Evolutionary conservation across 92 coral and sea anemone genomes (phyloP).

Genomic region (Palythoa grandis): DNA sequence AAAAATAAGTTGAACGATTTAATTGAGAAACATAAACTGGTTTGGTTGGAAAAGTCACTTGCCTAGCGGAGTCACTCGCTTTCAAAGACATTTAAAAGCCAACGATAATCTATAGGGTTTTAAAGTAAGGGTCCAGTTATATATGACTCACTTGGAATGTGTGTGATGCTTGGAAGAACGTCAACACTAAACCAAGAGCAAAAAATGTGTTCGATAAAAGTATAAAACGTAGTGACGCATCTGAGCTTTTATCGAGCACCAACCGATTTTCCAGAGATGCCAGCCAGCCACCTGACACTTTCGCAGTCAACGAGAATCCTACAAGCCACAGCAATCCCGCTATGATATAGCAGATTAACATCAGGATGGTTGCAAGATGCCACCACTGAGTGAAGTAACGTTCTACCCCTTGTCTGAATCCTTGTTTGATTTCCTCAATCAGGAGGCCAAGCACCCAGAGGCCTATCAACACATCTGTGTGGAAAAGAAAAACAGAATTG

Average conservation of each 20-base stretch:
- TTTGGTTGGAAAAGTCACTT: too few relatives aligned
- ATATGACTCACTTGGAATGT: slow-evolving; percentile 58
- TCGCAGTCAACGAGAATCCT: slow-evolving; percentile 64
- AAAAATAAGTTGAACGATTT: too few relatives aligned
- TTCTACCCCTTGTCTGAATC: slow-evolving; percentile 62
- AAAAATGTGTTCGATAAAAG: slow-evolving; percentile 80
- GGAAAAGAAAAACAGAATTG: not conserved
- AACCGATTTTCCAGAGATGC: slow-evolving; percentile 13
- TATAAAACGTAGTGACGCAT: slow-evolving; percentile 55
- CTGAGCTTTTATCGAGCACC: slow-evolving; percentile 31
- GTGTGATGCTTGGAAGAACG: slow-evolving; percentile 77
- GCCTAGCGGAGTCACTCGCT: too few relatives aligned
- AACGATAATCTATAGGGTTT: too few relatives aligned
- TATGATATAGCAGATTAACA: slow-evolving; percentile 58
- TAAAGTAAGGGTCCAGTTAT: not conserved
- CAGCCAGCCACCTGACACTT: slow-evolving; percentile 56
- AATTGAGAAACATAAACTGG: too few relatives aligned
- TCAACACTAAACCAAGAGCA: slow-evolving; percentile 70
- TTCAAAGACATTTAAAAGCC: too few relatives aligned
- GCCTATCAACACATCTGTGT: slow-evolving; percentile 62
- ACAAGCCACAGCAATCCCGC: slow-evolving; percentile 75
- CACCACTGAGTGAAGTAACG: slow-evolving; percentile 86
- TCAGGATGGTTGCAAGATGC: slow-evolving; percentile 72
- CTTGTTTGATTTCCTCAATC: slow-evolving; percentile 80
- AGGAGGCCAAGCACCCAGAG: slow-evolving; percentile 75